Base-by-base conservation (phyloP, 2,113 vertebrate genomes). In the Oryzias celebensis region DNA sequence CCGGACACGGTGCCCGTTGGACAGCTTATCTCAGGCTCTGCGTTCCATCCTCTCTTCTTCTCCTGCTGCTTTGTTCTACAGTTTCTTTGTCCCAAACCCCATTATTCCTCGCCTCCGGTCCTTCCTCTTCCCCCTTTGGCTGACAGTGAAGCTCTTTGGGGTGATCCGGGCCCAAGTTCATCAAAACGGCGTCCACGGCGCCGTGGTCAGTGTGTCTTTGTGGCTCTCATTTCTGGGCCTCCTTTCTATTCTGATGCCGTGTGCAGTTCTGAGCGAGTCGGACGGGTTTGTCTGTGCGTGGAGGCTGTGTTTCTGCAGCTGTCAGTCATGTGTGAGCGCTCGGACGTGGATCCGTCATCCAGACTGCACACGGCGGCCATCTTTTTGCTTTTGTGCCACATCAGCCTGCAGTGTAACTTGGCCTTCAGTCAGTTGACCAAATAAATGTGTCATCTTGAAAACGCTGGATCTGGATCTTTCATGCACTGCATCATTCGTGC, bases 21-120 rank as follows among this genome's bases (percentile, higher is more conserved):
- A 71, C 80, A 81, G 79, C 82, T 88, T 87, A 90, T 86, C 88
- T 81, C 17, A 49, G 45, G 52, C 55, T 76, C 58, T 78, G 50
- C 67, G 70, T 82, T 82, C 65, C 73, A 71, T 72, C 77, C 80
- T 81, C 77, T 83, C 71, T 75, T 58, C 46, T 74, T 83, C 60
- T 67, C 55, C 69, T 58, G 63, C 71, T 77, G 73, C 43, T 47
- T 18, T 48, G 69, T 71, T 62, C 78, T 86, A 75, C 80, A 82
- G 78, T 68, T 61, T 55, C 26, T 28, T 28, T 36, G 47, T 54
- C 68, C 68, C 51, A 69, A 60, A 62, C 63, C 65, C 68, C 51
- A 61, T 74, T 62, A 65, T 64, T 62, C 63, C 65, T 74, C 8
- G 14, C 65, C 52, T 54, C 54, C 73, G 52, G 42, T 64, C 52